Evolutionary conservation across 2,113 vertebrate species (phyloP).

Genomic region (Mormyrus lacerda): DNA sequence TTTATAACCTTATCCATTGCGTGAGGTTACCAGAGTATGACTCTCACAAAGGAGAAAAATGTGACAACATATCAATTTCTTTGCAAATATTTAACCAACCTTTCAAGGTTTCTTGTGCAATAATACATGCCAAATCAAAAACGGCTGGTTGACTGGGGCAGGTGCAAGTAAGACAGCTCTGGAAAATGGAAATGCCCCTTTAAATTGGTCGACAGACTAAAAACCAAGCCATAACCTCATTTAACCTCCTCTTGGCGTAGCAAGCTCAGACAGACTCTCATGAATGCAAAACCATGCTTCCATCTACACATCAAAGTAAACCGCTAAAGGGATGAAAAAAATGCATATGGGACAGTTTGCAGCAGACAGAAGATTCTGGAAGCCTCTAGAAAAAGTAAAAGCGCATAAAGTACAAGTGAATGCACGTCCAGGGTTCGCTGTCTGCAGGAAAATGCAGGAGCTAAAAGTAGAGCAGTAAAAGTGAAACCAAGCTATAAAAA

Average conservation of each 20-base stretch:
- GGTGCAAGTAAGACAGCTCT: not conserved
- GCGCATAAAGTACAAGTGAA: not conserved
- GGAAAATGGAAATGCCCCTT: not conserved
- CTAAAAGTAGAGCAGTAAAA: not conserved
- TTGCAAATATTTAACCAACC: not conserved
- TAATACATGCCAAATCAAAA: not conserved
- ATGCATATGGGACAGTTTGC: not conserved
- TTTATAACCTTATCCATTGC: not conserved
- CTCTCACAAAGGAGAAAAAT: not conserved
- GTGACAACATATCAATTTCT: not conserved
- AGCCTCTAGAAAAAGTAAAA: not conserved
- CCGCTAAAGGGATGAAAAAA: not conserved
- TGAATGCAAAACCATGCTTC: not conserved
- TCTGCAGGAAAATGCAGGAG: not conserved
- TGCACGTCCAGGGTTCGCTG: not conserved
- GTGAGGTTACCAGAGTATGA: not conserved
- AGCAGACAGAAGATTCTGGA: not conserved
- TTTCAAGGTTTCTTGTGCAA: not conserved
- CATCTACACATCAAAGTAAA: not conserved
- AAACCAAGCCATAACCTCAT: not conserved
- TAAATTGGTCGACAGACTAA: not conserved
- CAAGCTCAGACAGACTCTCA: not conserved
- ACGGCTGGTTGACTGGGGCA: not conserved
- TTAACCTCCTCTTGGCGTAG: not conserved
- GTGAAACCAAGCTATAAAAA: constrained; percentile 2